Percentiles rank a stretch among this genome's conserved stretches.
These are phyloP conservation scores for Leucoptera coffeella DNA, from an alignment of 2,888 invertebrate species.

Conservation along the genomic window DNA sequence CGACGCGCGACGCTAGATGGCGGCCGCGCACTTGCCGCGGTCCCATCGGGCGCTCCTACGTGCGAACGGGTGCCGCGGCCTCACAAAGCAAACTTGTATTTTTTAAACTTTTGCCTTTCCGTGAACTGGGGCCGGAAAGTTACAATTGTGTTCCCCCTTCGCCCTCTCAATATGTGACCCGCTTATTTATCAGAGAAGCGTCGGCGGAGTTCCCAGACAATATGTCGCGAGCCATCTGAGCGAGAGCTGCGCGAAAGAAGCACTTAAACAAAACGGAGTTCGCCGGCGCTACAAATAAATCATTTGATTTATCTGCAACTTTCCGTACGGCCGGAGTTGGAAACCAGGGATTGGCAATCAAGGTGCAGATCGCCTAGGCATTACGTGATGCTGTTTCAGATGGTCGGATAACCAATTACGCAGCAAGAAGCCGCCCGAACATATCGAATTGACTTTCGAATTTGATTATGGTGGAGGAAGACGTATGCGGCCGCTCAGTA, in stretches of 20 bases:
- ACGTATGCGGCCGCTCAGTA: slow-evolving; percentile 23
- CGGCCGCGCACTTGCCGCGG: slow-evolving; percentile 10
- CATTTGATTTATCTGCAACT: slow-evolving; percentile 23
- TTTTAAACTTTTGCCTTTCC: slow-evolving; percentile 48
- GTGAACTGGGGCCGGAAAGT: slow-evolving; percentile 40
- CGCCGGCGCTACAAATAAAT: slow-evolving; percentile 27
- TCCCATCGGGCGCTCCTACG: slow-evolving; percentile 11
- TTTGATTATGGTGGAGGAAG: too few species aligned
- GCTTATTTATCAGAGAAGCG: slow-evolving; percentile 50
- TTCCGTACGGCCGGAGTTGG: too few species aligned
- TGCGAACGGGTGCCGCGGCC: slow-evolving; percentile 8
- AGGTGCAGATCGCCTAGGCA: too few species aligned
- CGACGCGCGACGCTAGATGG: slow-evolving; percentile 4
- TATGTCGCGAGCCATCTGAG: slow-evolving; percentile 40
- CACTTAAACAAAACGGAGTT: slow-evolving; percentile 40
- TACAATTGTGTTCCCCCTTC: slow-evolving; percentile 48
- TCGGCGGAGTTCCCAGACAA: slow-evolving; percentile 47
- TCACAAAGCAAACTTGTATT: slow-evolving; percentile 35
- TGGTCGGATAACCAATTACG: too few species aligned
- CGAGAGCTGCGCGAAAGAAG: slow-evolving; percentile 24
- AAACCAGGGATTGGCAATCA: too few species aligned
- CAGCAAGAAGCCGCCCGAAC: too few species aligned
- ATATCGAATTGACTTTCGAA: too few species aligned
- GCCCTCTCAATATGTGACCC: slow-evolving; percentile 52
- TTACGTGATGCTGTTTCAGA: too few species aligned